phyloP scores from a whole-genome alignment of 1,140 invertebrate genomes.

The Oscheius sp. region DNA sequence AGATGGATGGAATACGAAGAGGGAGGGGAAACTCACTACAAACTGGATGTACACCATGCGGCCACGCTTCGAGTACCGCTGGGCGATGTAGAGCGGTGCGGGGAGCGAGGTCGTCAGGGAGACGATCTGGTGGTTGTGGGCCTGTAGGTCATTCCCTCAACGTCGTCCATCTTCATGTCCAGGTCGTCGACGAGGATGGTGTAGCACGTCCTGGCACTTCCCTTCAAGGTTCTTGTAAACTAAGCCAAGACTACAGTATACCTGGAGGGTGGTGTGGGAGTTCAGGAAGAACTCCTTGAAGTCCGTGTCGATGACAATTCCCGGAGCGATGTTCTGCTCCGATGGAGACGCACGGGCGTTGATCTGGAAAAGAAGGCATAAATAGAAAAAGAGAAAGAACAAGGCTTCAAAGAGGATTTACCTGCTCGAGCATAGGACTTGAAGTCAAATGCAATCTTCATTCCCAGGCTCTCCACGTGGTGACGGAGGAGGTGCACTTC shows the following conservation, averaged over 20 bases:
- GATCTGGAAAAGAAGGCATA: no score
- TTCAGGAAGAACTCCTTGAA: constrained; percentile 43
- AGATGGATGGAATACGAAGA: no score
- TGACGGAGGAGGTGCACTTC: constrained; percentile 30
- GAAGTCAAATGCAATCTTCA: constrained; percentile 28
- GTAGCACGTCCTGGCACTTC: constrained; percentile 37
- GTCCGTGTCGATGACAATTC: constrained; percentile 21
- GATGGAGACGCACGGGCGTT: background rate
- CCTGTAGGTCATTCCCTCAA: constrained; percentile 29
- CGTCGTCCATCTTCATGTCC: background rate
- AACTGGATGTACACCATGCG: constrained; percentile 13
- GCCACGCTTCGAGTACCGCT: constrained; percentile 35
- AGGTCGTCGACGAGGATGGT: constrained; percentile 28
- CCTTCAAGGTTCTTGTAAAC: no score
- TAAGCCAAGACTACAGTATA: no score
- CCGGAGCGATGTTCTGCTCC: background rate
- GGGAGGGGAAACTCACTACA: no score
- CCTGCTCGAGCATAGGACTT: constrained; percentile 38
- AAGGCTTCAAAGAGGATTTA: constrained; percentile 20
- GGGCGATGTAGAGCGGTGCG: constrained; percentile 41
- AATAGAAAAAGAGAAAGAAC: background rate
- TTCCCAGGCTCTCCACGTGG: background rate
- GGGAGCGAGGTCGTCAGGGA: constrained; percentile 37
- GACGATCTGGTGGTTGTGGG: constrained; percentile 39
- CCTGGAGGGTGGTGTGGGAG: constrained; percentile 38